Conservation (phyloP, 1,140 invertebrate species). For the Aphelinus certus region DNA sequence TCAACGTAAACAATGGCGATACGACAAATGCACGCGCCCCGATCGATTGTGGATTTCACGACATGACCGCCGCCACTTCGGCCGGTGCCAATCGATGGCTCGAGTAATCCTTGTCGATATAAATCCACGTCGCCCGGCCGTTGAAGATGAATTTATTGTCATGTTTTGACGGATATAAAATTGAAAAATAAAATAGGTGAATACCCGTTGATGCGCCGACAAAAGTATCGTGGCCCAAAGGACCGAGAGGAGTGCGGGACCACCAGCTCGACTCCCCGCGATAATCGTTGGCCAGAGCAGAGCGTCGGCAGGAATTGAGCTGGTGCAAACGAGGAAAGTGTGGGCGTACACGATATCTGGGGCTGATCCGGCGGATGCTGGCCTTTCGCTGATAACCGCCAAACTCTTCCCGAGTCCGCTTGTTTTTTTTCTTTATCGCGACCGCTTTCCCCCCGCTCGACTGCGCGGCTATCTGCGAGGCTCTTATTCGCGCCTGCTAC, state of each 20-base stretch:
- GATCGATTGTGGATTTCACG: no score
- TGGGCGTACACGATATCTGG: slow-evolving; percentile 50
- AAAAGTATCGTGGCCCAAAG: no score
- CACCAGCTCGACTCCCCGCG: neutral
- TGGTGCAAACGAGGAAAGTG: slow-evolving; percentile 54
- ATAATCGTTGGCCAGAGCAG: neutral
- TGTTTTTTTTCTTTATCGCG: slow-evolving; percentile 50
- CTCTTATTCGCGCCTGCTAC: neutral
- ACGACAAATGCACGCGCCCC: no score
- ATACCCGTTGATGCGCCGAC: no score
- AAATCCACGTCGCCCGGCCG: no score
- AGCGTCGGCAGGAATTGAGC: slow-evolving; percentile 37
- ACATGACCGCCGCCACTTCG: no score
- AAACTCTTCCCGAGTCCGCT: slow-evolving; percentile 53
- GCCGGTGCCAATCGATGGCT: no score
- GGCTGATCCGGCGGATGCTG: slow-evolving; percentile 63
- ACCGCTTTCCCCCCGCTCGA: slow-evolving; percentile 15
- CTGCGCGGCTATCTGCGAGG: neutral
- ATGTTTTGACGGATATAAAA: no score
- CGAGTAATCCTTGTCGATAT: no score
- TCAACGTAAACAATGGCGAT: slow-evolving; percentile 1
- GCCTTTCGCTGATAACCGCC: slow-evolving; percentile 52
- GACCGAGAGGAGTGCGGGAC: no score
- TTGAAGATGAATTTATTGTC: no score
- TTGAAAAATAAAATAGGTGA: no score